A percentile compares a stretch with the other conserved stretches of the same genome.
phyloP scores from a whole-genome alignment of 2,888 invertebrate species.

The Drosophila fungiperda region DNA sequence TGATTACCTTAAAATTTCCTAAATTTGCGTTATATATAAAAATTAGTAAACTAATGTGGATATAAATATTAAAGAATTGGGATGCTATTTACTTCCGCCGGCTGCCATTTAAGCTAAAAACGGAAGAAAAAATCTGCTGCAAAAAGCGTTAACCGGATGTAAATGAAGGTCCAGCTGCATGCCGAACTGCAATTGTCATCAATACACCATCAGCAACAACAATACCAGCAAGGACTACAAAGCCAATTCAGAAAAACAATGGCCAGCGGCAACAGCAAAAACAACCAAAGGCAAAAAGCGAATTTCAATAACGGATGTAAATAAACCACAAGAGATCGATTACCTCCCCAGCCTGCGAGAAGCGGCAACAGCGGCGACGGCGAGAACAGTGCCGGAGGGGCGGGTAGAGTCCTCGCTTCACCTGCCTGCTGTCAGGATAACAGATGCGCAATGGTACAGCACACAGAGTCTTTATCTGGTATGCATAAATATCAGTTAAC shows the following conservation, averaged over 20 bases:
- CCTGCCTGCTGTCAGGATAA: constrained; percentile 71
- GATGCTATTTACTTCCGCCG: constrained; percentile 64
- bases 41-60: constrained; percentile 27
- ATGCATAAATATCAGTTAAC: constrained; percentile 74
- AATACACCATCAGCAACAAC: constrained; percentile 44
- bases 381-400: constrained; percentile 12
- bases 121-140: constrained; percentile 64
- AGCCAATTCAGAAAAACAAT: constrained; percentile 76
- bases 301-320: constrained; percentile 83
- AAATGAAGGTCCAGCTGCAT: constrained; percentile 76
- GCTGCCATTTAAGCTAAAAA: constrained; percentile 47
- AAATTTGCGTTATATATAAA: background rate
- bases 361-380: constrained; percentile 35
- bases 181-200: constrained; percentile 79
- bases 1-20: background rate
- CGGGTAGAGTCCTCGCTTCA: constrained; percentile 24
- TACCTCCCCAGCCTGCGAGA: constrained; percentile 74
- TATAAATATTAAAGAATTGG: constrained; percentile 51
- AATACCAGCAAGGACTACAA: constrained; percentile 53
- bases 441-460: constrained; percentile 68
- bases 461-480: constrained; percentile 23
- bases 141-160: constrained; percentile 74
- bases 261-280: constrained; percentile 39
- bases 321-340: constrained; percentile 84
- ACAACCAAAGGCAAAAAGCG: constrained; percentile 58